A percentile compares a stretch with the other conserved stretches of the same genome.
These are phyloP conservation scores for Uloborus diversus DNA, from an alignment of 1,140 invertebrate species.

Conservation along the genomic window DNA sequence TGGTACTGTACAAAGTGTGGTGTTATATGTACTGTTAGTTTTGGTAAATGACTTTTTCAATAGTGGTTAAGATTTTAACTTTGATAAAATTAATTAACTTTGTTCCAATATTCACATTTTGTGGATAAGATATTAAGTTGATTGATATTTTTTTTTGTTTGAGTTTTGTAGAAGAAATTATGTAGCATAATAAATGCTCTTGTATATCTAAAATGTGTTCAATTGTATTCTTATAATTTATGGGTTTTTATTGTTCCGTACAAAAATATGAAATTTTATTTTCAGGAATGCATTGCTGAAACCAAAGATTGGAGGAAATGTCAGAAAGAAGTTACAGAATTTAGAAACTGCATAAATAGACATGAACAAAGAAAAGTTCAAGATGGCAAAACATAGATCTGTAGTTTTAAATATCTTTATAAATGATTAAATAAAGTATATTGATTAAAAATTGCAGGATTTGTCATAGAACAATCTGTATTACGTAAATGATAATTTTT, in stretches of 20 bases:
- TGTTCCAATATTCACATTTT: no score
- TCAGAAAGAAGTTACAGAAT: constrained; percentile 80
- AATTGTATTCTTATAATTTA: constrained; percentile 19
- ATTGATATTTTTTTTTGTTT: no score
- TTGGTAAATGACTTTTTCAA: no score
- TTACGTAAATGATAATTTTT: background rate
- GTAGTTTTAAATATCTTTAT: no score
- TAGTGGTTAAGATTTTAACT: no score
- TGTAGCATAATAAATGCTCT: constrained; percentile 20
- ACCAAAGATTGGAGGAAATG: constrained; percentile 90
- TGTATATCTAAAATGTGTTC: constrained; percentile 10
- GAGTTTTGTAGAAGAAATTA: background rate
- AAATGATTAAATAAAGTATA: no score
- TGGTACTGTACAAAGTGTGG: no score
- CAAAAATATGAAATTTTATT: constrained; percentile 60
- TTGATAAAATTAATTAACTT: no score
- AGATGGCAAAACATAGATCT: constrained; percentile 1
- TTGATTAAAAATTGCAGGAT: no score
- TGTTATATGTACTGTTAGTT: no score
- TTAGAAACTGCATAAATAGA: constrained; percentile 78
- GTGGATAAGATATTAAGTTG: no score
- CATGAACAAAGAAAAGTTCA: constrained; percentile 63
- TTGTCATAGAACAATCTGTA: background rate
- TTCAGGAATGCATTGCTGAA: constrained; percentile 87
- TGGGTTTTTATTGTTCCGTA: constrained; percentile 24